Conservation (phyloP, 1,140 invertebrate genomes). For the Drosophila navojoa region DNA sequence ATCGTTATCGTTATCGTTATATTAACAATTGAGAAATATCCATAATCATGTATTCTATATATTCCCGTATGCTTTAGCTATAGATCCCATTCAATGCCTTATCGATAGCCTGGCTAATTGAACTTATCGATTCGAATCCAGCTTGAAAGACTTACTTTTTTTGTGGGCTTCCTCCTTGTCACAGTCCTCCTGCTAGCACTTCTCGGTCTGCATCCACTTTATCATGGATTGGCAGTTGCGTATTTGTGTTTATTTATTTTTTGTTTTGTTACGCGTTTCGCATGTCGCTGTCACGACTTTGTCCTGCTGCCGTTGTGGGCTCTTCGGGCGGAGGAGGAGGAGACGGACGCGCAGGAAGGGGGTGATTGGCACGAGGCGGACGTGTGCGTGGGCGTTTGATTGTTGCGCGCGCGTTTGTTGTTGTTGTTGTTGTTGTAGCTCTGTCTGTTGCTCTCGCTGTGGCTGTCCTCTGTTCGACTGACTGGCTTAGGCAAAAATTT, state of each 20-base stretch:
- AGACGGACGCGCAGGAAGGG: not conserved
- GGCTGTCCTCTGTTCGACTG: constrained; percentile 20
- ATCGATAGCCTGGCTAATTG: too few species aligned
- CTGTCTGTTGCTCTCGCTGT: constrained; percentile 15
- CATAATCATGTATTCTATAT: too few species aligned
- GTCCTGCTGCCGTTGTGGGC: constrained; percentile 8
- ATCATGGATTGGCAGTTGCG: constrained; percentile 32
- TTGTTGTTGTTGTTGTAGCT: constrained; percentile 22
- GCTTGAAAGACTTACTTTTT: constrained; percentile 16
- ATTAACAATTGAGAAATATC: too few species aligned
- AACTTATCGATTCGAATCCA: constrained; percentile 1
- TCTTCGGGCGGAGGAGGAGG: not conserved
- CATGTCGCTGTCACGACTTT: constrained; percentile 31
- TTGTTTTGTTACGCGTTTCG: constrained; percentile 48
- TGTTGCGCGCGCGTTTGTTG: constrained; percentile 61
- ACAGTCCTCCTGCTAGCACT: constrained; percentile 1
- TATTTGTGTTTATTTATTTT: constrained; percentile 21
- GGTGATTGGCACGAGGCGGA: constrained; percentile 7
- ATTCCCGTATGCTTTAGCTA: too few species aligned
- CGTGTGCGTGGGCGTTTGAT: constrained; percentile 39
- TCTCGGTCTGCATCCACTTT: constrained; percentile 1
- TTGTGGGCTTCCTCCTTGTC: constrained; percentile 22
- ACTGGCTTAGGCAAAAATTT: constrained; percentile 51
- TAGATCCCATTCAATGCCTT: too few species aligned
- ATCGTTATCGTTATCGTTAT: not conserved